Evolutionary conservation across 92 coral and sea anemone genomes (phyloP).

Genomic region (Diadumene lineata): DNA sequence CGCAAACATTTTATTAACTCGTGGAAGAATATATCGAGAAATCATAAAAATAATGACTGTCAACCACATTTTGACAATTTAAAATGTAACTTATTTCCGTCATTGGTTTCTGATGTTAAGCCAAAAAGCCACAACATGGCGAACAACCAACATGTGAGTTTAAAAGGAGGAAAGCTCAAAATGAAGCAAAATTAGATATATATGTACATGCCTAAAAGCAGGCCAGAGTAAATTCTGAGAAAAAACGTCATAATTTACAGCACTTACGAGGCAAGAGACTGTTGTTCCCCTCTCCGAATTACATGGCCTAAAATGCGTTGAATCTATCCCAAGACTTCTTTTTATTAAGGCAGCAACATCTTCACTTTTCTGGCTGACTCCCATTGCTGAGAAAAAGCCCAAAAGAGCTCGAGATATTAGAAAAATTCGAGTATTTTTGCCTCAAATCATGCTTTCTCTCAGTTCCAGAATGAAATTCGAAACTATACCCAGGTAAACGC

Average conservation of each 20-base stretch:
- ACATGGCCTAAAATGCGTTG: conserved; percentile 50
- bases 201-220: no score
- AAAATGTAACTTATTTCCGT: no score
- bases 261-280: conserved; percentile 53
- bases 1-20: no score
- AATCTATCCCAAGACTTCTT: conserved; percentile 44
- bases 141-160: neutral
- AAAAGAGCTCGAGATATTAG: conserved; percentile 3
- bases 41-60: no score
- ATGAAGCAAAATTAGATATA: neutral
- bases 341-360: conserved; percentile 29
- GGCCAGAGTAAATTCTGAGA: no score
- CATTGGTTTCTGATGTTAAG: neutral
- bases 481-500: neutral
- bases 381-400: conserved; percentile 22
- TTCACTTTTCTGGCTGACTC: conserved; percentile 19
- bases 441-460: no score
- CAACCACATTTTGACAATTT: no score
- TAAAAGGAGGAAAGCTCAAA: neutral
- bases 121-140: neutral
- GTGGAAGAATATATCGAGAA: no score
- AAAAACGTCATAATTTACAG: no score
- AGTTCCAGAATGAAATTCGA: neutral
- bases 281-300: conserved; percentile 34
- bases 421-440: neutral